Evolutionary conservation across 2,797 vertebrate species (phyloP).

Genomic region (Phoxinus dragarum): DNA sequence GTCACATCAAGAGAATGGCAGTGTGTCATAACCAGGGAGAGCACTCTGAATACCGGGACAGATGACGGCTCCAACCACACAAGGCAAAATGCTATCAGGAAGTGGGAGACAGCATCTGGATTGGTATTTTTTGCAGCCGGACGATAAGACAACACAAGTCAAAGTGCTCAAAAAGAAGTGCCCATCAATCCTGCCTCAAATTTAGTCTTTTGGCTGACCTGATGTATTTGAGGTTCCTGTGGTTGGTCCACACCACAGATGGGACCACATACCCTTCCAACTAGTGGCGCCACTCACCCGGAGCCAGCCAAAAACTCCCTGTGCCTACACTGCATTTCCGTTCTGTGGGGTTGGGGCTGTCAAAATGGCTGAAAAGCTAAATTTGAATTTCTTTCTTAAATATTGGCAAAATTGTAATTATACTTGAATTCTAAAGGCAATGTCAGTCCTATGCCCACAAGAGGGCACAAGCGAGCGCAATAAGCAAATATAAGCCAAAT

Average conservation of each 20-base stretch:
- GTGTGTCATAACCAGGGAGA: too few species aligned
- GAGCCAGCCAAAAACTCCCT: neutral
- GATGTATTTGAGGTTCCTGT: neutral
- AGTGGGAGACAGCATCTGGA: neutral
- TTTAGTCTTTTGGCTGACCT: neutral
- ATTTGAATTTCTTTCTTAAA: too few species aligned
- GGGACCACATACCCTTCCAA: neutral
- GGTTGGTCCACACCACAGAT: neutral
- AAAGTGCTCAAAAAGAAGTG: neutral
- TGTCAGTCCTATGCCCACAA: too few species aligned
- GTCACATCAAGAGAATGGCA: neutral
- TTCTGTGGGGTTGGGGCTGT: neutral
- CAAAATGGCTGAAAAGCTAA: too few species aligned
- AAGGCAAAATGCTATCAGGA: neutral
- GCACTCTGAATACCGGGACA: neutral
- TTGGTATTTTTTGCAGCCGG: neutral
- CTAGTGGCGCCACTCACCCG: neutral
- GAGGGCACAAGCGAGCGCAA: too few species aligned
- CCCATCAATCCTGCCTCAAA: neutral
- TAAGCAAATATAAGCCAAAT: too few species aligned
- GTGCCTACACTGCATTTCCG: neutral
- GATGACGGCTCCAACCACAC: neutral
- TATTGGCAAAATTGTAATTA: too few species aligned
- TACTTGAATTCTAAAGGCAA: too few species aligned
- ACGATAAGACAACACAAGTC: neutral